Percentiles rank a stretch among this genome's conserved stretches.
These are phyloP conservation scores for Mus spicilegus DNA, from an alignment of 2,113 vertebrate genomes.

Conservation along the genomic window DNA sequence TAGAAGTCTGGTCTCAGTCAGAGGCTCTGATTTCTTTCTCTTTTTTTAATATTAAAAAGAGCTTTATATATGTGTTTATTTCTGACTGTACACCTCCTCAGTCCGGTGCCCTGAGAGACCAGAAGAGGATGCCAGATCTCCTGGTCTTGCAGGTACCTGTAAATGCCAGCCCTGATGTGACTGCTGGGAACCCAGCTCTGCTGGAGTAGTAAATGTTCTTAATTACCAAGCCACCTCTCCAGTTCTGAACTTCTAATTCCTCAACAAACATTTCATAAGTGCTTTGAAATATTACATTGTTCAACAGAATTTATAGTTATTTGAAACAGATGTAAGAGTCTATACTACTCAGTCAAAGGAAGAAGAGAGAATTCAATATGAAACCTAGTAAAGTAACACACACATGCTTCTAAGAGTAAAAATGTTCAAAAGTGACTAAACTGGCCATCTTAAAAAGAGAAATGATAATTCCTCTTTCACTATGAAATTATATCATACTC, in stretches of 20 bases:
- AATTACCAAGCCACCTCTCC: too few relatives aligned
- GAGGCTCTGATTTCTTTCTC: background rate
- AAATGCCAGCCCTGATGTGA: background rate
- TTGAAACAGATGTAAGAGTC: background rate
- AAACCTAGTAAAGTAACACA: background rate
- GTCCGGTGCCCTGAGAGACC: background rate
- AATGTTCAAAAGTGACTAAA: background rate
- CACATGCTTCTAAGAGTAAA: background rate
- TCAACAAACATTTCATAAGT: background rate
- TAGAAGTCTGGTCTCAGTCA: background rate
- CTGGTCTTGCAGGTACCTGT: background rate
- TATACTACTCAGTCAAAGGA: background rate
- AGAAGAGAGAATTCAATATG: background rate
- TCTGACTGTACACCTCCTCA: background rate
- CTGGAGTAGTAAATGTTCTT: background rate
- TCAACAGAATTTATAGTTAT: background rate
- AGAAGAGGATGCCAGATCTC: background rate
- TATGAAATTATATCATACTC: background rate
- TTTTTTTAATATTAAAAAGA: background rate
- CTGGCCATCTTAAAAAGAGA: background rate
- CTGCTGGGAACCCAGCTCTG: background rate
- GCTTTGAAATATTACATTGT: background rate
- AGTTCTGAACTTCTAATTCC: background rate
- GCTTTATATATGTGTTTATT: background rate
- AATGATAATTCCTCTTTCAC: background rate